Evolutionary conservation across 2,797 vertebrate genomes (phyloP).

Genomic region (Neosilurus hyrtlii): DNA sequence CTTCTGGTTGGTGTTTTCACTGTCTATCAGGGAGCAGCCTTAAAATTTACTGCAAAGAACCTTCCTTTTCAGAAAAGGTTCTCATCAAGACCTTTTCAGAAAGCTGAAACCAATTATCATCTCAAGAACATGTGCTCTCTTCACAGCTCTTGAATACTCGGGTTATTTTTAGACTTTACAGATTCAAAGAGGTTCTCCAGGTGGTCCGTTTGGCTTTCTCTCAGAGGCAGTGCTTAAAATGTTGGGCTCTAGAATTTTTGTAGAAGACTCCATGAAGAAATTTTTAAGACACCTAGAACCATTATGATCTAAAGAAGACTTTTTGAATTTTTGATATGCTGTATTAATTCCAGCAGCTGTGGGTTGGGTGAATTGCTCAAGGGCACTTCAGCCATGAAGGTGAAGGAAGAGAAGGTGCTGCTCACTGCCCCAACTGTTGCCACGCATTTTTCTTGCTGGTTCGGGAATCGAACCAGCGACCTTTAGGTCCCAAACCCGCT

Average conservation of each 20-base stretch:
- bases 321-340: too few species aligned
- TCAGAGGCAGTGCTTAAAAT: neutral
- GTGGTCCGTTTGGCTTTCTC: neutral
- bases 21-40: neutral
- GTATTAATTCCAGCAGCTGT: too few species aligned
- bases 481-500: too few species aligned
- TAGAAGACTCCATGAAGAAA: neutral
- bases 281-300: neutral
- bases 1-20: neutral
- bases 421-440: too few species aligned
- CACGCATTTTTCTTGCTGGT: too few species aligned
- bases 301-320: neutral
- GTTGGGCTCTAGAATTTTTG: neutral
- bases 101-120: neutral
- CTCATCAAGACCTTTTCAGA: neutral
- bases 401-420: too few species aligned
- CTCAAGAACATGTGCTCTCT: neutral
- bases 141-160: neutral
- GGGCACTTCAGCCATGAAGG: too few species aligned
- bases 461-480: too few species aligned
- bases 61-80: neutral
- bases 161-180: neutral
- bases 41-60: neutral
- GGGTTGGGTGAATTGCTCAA: too few species aligned
- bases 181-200: neutral